Percentiles rank a stretch among this genome's conserved stretches.
These are phyloP conservation scores for Enteromius anoplus DNA, from an alignment of 2,797 vertebrate species.

Conservation along the genomic window DNA sequence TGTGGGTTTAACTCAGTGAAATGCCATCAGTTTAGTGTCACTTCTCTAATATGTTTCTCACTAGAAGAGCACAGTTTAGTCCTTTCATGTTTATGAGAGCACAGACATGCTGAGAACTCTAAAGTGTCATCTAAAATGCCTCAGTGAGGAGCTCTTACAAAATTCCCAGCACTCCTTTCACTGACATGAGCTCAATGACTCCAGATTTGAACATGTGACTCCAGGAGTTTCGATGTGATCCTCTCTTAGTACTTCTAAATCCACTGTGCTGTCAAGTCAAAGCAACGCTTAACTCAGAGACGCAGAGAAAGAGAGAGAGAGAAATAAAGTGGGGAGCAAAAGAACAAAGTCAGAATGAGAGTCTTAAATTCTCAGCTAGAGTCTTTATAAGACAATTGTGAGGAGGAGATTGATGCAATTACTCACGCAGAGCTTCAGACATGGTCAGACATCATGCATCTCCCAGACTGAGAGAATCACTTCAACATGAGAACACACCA, in stretches of 20 bases:
- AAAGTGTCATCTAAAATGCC: constrained; percentile 39
- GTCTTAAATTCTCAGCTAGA: background rate
- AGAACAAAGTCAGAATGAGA: constrained; percentile 27
- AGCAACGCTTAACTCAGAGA: constrained; percentile 29
- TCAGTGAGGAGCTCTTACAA: constrained; percentile 12
- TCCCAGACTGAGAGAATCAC: background rate
- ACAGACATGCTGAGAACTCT: constrained; percentile 25
- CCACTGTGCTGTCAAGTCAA: constrained; percentile 48
- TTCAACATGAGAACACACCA: background rate
- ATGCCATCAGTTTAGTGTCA: background rate
- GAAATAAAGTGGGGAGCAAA: background rate
- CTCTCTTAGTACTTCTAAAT: constrained; percentile 48
- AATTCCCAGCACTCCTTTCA: constrained; percentile 28
- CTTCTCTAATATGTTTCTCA: background rate
- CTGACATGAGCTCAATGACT: constrained; percentile 34
- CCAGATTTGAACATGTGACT: constrained; percentile 20
- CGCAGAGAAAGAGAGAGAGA: background rate
- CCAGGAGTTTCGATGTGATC: constrained; percentile 44
- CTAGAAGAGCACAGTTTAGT: background rate
- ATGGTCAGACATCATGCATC: background rate
- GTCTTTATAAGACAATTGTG: constrained; percentile 9
- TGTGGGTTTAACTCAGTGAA: background rate
- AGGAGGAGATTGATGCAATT: background rate
- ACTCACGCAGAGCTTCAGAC: background rate
- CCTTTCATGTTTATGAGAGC: background rate